phyloP scores from a whole-genome alignment of 1,140 invertebrate genomes.

The Drosophila biarmipes region DNA sequence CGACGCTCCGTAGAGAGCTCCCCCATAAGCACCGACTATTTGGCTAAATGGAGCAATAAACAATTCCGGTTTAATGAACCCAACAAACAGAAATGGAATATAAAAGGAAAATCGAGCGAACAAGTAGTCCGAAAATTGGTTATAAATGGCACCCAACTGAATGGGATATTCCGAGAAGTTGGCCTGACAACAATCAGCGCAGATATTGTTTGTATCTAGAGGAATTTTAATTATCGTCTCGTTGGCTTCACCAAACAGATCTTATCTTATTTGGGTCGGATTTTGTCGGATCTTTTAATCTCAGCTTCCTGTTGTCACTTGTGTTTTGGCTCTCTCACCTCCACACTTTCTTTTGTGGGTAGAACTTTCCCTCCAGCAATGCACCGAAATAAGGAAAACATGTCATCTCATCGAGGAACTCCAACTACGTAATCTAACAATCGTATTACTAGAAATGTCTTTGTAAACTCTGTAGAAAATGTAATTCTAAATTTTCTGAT shows the following conservation, averaged over 20 bases:
- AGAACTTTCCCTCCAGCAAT: constrained; percentile 25
- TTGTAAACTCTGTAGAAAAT: too few species aligned
- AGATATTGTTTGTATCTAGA: constrained; percentile 40
- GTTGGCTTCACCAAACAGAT: constrained; percentile 36
- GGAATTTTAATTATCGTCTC: constrained; percentile 46
- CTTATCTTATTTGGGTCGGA: constrained; percentile 39
- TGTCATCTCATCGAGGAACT: neutral
- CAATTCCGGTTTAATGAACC: constrained; percentile 43
- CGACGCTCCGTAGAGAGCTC: constrained; percentile 26
- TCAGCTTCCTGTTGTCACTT: constrained; percentile 46
- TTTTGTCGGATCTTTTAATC: constrained; percentile 47
- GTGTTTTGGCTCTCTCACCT: constrained; percentile 18
- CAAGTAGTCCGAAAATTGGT: constrained; percentile 39
- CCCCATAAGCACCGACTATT: constrained; percentile 23
- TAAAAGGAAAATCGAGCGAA: constrained; percentile 31
- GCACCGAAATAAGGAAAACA: neutral
- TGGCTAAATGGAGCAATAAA: constrained; percentile 33
- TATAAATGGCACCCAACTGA: constrained; percentile 29
- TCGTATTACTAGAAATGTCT: too few species aligned
- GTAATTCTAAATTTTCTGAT: too few species aligned
- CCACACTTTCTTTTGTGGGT: constrained; percentile 18
- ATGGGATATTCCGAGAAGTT: constrained; percentile 33
- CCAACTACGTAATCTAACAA: too few species aligned
- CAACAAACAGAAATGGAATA: constrained; percentile 17
- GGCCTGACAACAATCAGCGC: constrained; percentile 34